Conservation (phyloP, 2,888 invertebrate genomes). For the Chrysolina oricalcia region DNA sequence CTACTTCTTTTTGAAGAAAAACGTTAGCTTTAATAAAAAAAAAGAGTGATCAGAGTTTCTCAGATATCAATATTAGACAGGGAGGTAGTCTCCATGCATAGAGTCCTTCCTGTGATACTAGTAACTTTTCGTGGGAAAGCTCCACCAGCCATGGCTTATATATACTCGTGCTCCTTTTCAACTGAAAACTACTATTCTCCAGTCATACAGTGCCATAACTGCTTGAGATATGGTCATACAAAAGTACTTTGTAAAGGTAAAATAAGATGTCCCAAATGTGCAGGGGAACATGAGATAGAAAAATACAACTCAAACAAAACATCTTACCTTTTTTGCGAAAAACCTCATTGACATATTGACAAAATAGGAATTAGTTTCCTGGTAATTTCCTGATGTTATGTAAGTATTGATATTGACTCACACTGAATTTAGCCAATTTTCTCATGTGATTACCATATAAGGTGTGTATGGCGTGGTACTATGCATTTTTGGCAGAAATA, state of each 20-base stretch:
- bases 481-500: too few species aligned
- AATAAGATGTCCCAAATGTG: slow-evolving; percentile 20
- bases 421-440: too few species aligned
- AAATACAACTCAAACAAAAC: not conserved
- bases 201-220: not conserved
- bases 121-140: not conserved
- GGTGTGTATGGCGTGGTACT: too few species aligned
- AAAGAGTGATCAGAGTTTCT: too few species aligned
- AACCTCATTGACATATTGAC: not conserved
- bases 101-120: not conserved
- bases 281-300: slow-evolving; percentile 8
- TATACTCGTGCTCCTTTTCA: not conserved
- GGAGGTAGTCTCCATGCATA: not conserved
- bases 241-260: slow-evolving; percentile 3
- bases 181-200: not conserved
- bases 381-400: too few species aligned
- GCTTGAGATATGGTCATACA: slow-evolving; percentile 4
- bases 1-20: too few species aligned
- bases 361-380: too few species aligned
- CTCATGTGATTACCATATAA: too few species aligned
- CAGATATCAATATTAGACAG: too few species aligned
- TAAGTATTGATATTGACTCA: too few species aligned
- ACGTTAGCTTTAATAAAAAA: too few species aligned
- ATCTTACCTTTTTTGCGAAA: too few species aligned
- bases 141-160: not conserved